Conservation (phyloP, 2,888 invertebrate genomes). For the Spilarctia lutea region DNA sequence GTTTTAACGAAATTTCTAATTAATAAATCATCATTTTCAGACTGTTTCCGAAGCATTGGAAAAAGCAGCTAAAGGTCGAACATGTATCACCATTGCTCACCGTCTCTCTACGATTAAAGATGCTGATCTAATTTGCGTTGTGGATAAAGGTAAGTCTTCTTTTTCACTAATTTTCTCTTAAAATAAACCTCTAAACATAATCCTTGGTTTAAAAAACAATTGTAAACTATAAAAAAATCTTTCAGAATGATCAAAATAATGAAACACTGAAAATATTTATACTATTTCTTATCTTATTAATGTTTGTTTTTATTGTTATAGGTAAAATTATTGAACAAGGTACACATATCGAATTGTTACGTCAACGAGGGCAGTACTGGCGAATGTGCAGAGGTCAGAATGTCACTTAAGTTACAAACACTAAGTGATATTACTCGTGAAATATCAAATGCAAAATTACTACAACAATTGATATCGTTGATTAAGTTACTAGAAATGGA, state of each 20-base stretch:
- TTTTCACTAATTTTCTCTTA: too few species aligned
- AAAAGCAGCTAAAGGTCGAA: constrained; percentile 92
- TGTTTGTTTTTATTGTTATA: not conserved
- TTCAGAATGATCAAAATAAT: not conserved
- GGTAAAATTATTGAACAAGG: constrained; percentile 2
- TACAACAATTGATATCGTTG: not conserved
- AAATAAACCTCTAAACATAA: not conserved
- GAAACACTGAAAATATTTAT: not conserved
- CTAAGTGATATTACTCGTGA: not conserved
- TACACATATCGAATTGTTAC: not conserved
- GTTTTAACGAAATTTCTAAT: too few species aligned
- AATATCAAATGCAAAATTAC: not conserved
- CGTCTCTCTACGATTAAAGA: constrained; percentile 93
- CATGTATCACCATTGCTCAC: constrained; percentile 95
- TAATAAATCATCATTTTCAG: constrained; percentile 57
- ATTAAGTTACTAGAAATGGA: not conserved
- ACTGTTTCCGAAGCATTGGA: constrained; percentile 94
- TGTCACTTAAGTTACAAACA: not conserved
- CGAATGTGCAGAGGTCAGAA: not conserved
- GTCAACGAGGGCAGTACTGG: not conserved
- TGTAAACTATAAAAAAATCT: not conserved
- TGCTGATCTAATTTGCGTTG: constrained; percentile 93
- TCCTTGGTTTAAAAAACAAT: not conserved
- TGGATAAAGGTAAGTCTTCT: constrained; percentile 89
- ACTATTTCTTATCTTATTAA: not conserved